Conservation (phyloP, 2,797 vertebrate genomes). For the Eurystomus glaucurus region DNA sequence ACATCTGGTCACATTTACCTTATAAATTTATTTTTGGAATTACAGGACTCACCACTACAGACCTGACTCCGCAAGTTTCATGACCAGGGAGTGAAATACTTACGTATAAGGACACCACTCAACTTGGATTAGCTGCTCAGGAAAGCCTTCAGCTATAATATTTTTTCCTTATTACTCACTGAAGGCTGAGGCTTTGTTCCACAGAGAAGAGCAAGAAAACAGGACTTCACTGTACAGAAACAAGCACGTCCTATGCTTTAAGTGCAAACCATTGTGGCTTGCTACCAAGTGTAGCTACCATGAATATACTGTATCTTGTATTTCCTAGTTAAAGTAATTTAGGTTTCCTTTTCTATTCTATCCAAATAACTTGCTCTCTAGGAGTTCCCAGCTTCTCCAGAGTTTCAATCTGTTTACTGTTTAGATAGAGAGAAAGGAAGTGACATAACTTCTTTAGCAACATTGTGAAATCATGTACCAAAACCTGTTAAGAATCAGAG, state of each 20-base stretch:
- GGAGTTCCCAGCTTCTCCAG: neutral
- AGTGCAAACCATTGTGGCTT: neutral
- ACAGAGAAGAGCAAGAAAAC: neutral
- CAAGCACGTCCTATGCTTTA: neutral
- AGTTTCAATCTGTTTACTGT: neutral
- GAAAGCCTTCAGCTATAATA: neutral
- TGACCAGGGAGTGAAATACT: neutral
- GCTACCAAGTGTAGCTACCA: neutral
- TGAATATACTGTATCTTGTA: neutral
- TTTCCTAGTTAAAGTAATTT: neutral
- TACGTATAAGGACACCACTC: neutral
- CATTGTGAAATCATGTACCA: neutral
- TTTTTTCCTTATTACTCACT: neutral
- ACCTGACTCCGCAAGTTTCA: neutral
- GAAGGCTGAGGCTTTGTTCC: neutral
- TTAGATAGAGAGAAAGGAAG: neutral
- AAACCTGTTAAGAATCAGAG: neutral
- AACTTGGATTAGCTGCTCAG: neutral
- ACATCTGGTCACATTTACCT: neutral
- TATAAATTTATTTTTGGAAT: neutral
- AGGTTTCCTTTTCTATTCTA: neutral
- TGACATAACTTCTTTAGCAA: neutral
- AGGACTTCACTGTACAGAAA: neutral
- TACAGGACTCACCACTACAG: neutral
- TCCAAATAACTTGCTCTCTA: neutral